Evolutionary conservation across 2,797 vertebrate species (phyloP), one percentile per base, ranked within the genome.

Genomic region (Valencia hispanica): DNA sequence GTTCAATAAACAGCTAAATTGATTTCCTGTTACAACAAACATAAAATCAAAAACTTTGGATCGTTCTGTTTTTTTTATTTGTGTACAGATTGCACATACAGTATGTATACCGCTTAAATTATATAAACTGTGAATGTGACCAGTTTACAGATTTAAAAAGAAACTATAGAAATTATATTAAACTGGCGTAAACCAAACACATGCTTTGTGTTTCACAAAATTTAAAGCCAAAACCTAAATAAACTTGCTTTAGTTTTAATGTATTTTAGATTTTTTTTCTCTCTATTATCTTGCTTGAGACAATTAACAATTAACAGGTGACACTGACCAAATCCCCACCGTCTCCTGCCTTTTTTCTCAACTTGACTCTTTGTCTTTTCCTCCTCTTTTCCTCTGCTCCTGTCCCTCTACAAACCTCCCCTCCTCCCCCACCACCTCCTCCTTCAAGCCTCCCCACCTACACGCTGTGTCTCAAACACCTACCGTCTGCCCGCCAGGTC

Each of bases 401-500:
- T 85, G 68, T 84, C 79, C 79, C 86, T 83, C 69, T 65, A 66
- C 78, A 71, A 86, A 51, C 81, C 81, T 84, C 81, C 80, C 68
- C 65, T 68, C 77, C 77, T 73, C 36, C 75, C 57, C 72, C 75
- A 84, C 74, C 41, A 81, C 72, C 72, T 74, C 87, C 68, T 82
- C 80, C 89, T 86, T 83, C 78, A 65, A 80, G 69, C 79, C 78
- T 87, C 79, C 86, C 81, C 75, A 89, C 92, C 84, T 89, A 91
- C 92, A 91, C 91, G 61, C 88, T 81, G 81, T 77, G 85, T 92
- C 90, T 93, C 93, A 88, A 93, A 94, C 94, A 95, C 94, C 94
- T 94, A 94, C 94, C 88, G 94, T 95, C 94, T 95, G 94, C 93
- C 93, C 86, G 92, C 92, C 94, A 94, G 93, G 92, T 94, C 93